Percentiles rank a stretch among this genome's conserved stretches.
phyloP scores from a whole-genome alignment of 2,797 vertebrate species.

The Rhincodon typus region DNA sequence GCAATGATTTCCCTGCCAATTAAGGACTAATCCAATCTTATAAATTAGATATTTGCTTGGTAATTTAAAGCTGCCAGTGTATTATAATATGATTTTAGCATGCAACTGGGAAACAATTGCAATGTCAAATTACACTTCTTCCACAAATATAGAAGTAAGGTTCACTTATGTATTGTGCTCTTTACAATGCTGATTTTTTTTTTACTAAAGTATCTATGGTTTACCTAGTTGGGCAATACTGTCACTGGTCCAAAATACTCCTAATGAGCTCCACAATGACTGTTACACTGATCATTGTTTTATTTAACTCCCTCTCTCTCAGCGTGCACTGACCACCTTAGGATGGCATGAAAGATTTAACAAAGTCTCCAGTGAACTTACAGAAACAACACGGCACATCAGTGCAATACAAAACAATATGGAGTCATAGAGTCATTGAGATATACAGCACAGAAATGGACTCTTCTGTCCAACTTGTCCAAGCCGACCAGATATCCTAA shows the following conservation, averaged over 20 bases:
- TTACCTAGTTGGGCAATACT: neutral
- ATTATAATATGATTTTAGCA: neutral
- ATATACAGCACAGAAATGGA: too few relatives aligned
- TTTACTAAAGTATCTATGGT: neutral
- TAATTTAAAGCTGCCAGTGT: neutral
- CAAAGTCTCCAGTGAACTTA: neutral
- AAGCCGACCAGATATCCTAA: too few relatives aligned
- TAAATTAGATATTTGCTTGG: neutral
- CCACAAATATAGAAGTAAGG: too few relatives aligned
- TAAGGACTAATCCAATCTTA: neutral
- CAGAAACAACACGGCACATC: neutral
- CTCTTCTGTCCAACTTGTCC: too few relatives aligned
- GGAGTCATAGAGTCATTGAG: too few relatives aligned
- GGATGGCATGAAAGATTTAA: neutral
- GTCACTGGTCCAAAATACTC: neutral
- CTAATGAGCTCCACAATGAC: neutral
- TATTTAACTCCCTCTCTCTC: neutral
- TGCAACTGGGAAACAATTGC: neutral
- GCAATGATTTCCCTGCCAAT: neutral
- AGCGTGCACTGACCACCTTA: neutral
- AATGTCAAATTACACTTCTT: neutral
- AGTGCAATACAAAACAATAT: neutral
- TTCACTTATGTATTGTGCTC: neutral
- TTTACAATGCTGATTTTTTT: neutral
- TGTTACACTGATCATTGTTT: neutral